Percentiles rank a stretch among this genome's conserved stretches.
phyloP scores from a whole-genome alignment of 2,888 invertebrate genomes.

The Coelopa pilipes region DNA sequence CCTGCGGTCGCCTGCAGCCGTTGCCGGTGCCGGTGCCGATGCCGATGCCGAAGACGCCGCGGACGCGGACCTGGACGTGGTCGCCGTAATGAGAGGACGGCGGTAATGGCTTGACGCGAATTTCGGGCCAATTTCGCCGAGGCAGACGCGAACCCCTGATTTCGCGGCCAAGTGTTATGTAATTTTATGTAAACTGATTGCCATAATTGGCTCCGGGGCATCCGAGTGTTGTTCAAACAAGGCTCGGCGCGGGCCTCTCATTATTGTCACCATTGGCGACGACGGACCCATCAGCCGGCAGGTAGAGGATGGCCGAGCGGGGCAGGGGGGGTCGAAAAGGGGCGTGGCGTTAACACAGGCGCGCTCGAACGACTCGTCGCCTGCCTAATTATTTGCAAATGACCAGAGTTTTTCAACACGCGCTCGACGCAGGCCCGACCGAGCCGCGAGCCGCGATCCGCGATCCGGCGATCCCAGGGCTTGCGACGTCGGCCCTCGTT shows the following conservation, averaged over 20 bases:
- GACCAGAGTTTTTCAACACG: not conserved
- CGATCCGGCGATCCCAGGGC: too few relatives aligned
- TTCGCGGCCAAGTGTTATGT: slow-evolving; percentile 35
- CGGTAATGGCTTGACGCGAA: slow-evolving; percentile 32
- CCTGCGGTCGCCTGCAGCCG: not conserved
- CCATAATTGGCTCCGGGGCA: slow-evolving; percentile 32
- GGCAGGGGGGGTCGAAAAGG: not conserved
- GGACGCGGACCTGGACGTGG: too few relatives aligned
- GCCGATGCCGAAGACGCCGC: not conserved
- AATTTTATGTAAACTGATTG: slow-evolving; percentile 34
- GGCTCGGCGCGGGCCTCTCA: slow-evolving; percentile 46
- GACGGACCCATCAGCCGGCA: slow-evolving; percentile 48
- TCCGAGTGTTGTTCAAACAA: slow-evolving; percentile 52
- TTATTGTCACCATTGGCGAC: slow-evolving; percentile 51
- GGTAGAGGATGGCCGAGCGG: not conserved
- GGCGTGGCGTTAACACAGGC: slow-evolving; percentile 9
- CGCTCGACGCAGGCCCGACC: not conserved
- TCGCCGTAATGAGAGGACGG: slow-evolving; percentile 26
- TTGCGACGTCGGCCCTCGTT: too few relatives aligned
- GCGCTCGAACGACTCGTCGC: not conserved
- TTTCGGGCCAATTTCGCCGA: slow-evolving; percentile 19
- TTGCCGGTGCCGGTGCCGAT: not conserved
- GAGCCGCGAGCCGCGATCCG: too few relatives aligned
- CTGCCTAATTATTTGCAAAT: slow-evolving; percentile 31
- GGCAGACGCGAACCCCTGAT: slow-evolving; percentile 28